Base-by-base conservation (phyloP, 1,140 invertebrate species). In the Papilio machaon region DNA sequence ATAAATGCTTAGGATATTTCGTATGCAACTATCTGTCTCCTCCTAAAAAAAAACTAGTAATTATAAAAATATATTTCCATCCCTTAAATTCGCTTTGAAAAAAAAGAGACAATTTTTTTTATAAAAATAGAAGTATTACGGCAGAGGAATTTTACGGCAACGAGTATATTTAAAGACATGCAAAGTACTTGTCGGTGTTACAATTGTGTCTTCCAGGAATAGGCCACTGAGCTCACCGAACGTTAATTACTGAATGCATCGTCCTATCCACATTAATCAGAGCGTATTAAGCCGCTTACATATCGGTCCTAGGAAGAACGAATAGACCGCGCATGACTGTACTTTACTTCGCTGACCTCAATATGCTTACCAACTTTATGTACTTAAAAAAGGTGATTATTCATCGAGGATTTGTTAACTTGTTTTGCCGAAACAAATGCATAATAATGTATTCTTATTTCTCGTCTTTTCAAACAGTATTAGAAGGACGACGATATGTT, bases 181-280 rank as follows among this genome's bases (percentile, higher is more conserved):
- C 4, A 23, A 58, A 76, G 79, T 49, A 43, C 47, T 52, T 60
- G 78, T 73, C 79, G 49, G 0, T 17, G n/a, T 23, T 78, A 80
- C 79, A 80, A 77, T 80, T 81, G 75, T 78, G 78, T 30, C 73
- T 78, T 85, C 84, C 83, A 83, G 79, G 80, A 83, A 85, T 82
- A 83, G 84, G 23, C 75, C 54, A 79, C 64, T 85, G 80, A 78
- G 82, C 67, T 80, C 82, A 83, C 80, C 76, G 80, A 81, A 73
- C 60, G 79, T 81, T 83, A 85, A 85, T 82, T 82, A 80, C 73
- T 76, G 81, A 80, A 84, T 86, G 82, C 82, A 81, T 67, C 43
- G 82, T 58, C 47, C 80, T 80, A 83, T 83, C 80, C 82, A 43
- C 73, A 78, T 81, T 83, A 83, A 84, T 82, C 83, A 81, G 77